Conservation (phyloP, 2,888 invertebrate genomes). For the Salpingus planirostris region DNA sequence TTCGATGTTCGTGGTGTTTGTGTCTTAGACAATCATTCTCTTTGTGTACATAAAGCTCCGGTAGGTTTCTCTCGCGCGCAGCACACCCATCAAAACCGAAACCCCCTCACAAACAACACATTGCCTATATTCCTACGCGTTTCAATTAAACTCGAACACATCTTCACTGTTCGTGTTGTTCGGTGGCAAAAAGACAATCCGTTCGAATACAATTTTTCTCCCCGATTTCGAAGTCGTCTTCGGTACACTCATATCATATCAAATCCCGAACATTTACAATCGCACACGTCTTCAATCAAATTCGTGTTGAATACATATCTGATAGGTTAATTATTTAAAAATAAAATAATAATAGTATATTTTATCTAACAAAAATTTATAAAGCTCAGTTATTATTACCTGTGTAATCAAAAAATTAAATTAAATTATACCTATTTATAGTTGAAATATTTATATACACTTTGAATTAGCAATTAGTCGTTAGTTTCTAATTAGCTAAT, state of each 20-base stretch:
- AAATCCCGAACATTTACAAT: too few relatives aligned
- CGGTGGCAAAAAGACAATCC: too few relatives aligned
- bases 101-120: too few relatives aligned
- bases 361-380: constrained; percentile 25
- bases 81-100: too few relatives aligned
- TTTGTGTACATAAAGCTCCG: constrained; percentile 12
- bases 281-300: constrained; percentile 5
- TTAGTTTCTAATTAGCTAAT: too few relatives aligned
- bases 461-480: too few relatives aligned
- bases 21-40: constrained; percentile 15
- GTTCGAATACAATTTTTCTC: constrained; percentile 6
- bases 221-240: too few relatives aligned
- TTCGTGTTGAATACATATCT: too few relatives aligned
- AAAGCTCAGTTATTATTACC: constrained; percentile 28
- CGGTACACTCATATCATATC: too few relatives aligned
- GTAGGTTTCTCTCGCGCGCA: constrained; percentile 9
- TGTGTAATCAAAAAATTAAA: constrained; percentile 20
- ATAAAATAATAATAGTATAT: constrained; percentile 22
- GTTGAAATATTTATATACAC: constrained; percentile 19
- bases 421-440: constrained; percentile 23
- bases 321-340: constrained; percentile 6
- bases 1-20: constrained; percentile 14
- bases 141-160: constrained; percentile 33
- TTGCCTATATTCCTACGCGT: constrained; percentile 33
- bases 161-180: constrained; percentile 14